Base-by-base conservation (phyloP, 2,888 invertebrate genomes). In the Cheilosia soror region DNA sequence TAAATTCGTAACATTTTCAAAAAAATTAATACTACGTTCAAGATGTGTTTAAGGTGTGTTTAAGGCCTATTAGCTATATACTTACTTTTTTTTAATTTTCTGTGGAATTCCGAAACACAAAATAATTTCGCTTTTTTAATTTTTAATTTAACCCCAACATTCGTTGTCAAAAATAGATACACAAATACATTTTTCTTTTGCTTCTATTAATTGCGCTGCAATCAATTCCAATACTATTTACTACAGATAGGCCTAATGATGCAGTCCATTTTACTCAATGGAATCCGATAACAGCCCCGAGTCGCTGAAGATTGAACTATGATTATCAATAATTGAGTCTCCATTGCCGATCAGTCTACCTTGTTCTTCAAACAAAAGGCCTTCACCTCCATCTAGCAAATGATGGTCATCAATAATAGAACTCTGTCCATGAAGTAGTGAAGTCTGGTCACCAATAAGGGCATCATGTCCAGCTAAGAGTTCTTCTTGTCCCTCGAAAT, bases 401-500 rank as follows among this genome's bases (percentile, higher is more conserved):
- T n/a, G 62, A 25, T 65, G 63, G 25, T 51, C 40, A n/a, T 40
- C 58, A 71, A 71, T 29, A 31, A 69, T 33, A 29, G 68, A 42
- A 13, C 33, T 13, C 9, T 63, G 47, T 20, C 11, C 69, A 29
- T 57, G 27, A 4, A 63, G 13, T 1, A 65, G 6, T 13, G 76
- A 25, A 7, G 20, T 15, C 13, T 80, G 31, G 13, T 40, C 63
- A 13, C 49, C 62, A 13, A 75, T 40, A 2, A 69, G 13, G 4
- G 42, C 9, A 2, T n/a, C 55, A 9, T 63, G 42, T 2, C 20
- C 49, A n/a, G 58, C n/a, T 11, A 76, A 9, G 49, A 27, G 27
- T 5, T 62, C 44, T 29, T 7, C 29, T 9, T 76, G 76, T 3
- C 37, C 33, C n/a, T 33, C 65, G 9, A 65, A 25, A 13, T 58